A percentile compares a stretch with the other conserved stretches of the same genome.
Conservation (phyloP, 2,797 vertebrate genomes). For the Pseudotriccus pelzelni region DNA sequence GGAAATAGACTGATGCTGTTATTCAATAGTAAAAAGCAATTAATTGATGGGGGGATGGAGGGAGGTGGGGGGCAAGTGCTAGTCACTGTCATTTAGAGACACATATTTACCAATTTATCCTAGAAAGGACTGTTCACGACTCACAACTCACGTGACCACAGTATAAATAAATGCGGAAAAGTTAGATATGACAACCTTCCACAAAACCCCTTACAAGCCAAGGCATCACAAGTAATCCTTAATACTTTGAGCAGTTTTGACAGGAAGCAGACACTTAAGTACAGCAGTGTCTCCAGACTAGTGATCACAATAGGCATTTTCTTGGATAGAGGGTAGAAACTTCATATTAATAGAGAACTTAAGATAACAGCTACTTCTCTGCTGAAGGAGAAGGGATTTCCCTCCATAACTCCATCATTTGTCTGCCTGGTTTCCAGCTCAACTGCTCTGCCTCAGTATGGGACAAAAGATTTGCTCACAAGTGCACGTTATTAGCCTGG, state of each 20-base stretch:
- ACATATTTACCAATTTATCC: not conserved
- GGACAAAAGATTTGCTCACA: constrained; percentile 12
- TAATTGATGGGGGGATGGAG: not conserved
- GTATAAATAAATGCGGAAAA: not conserved
- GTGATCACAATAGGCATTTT: not conserved
- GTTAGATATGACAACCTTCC: not conserved
- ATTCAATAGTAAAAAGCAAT: not conserved
- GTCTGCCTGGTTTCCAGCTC: not conserved
- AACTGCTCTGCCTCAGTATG: not conserved
- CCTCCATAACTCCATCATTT: not conserved
- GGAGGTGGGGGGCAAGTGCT: not conserved
- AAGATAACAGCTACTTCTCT: not conserved
- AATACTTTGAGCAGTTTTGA: not conserved
- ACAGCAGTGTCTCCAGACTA: not conserved
- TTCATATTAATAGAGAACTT: not conserved
- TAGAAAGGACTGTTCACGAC: not conserved
- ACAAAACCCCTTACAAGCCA: not conserved
- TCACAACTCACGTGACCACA: not conserved
- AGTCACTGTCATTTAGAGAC: not conserved
- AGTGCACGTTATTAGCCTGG: not conserved
- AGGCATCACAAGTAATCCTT: not conserved
- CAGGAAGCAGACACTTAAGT: not conserved
- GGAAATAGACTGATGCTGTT: not conserved
- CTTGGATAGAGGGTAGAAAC: not conserved
- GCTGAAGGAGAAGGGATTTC: constrained; percentile 25